These are phyloP conservation scores for Crax fasciolata DNA, from an alignment of 2,797 vertebrate species.

Conservation along the genomic window DNA sequence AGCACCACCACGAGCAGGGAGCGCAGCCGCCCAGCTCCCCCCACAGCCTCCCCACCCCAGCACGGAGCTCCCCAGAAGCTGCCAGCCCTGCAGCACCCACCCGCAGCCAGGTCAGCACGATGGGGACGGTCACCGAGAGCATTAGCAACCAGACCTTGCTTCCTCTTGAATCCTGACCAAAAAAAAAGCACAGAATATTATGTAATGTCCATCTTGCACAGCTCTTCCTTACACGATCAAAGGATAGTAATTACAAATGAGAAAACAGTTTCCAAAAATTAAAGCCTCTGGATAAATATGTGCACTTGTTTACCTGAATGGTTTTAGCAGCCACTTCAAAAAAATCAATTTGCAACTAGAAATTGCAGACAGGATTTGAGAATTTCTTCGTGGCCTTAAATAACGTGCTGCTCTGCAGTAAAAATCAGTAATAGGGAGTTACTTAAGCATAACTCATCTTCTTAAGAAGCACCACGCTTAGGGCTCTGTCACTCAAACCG, in stretches of 20 bases:
- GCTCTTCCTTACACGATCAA: not conserved
- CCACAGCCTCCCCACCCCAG: not conserved
- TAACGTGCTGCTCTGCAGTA: not conserved
- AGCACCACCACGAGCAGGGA: not conserved
- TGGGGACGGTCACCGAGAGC: not conserved
- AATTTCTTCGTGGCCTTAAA: not conserved
- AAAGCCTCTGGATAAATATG: not conserved
- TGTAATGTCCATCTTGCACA: not conserved
- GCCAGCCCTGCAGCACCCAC: not conserved
- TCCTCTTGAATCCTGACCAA: not conserved
- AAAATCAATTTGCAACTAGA: not conserved
- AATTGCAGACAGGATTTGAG: not conserved
- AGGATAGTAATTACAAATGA: not conserved
- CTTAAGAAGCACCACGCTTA: not conserved
- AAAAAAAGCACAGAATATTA: not conserved
- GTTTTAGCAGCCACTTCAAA: not conserved
- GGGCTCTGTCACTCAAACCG: not conserved
- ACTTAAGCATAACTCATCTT: not conserved
- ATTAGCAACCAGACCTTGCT: not conserved
- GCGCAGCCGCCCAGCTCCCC: not conserved
- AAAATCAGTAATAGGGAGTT: not conserved
- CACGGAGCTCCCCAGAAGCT: not conserved
- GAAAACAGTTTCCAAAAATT: not conserved
- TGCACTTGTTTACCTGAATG: not conserved
- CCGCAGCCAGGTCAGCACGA: not conserved